Evolutionary conservation across 2,113 vertebrate species (phyloP).

Genomic region (Aegithalos caudatus): DNA sequence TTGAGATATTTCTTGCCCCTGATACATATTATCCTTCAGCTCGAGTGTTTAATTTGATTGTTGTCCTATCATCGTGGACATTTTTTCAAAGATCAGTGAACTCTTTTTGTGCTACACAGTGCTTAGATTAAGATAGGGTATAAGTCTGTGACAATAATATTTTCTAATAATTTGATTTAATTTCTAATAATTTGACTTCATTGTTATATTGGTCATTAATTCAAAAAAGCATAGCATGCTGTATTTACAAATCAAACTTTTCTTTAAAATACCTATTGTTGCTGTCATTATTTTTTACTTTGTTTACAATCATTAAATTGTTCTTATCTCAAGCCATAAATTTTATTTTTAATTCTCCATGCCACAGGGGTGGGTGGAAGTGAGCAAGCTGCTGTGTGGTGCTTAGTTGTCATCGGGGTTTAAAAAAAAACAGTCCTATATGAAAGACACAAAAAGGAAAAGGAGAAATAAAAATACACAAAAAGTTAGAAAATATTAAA

Average conservation of each 20-base stretch:
- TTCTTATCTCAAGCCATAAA: background rate
- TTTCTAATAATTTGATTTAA: too few relatives aligned
- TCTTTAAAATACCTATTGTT: background rate
- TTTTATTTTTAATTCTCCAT: background rate
- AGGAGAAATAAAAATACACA: background rate
- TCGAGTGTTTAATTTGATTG: background rate
- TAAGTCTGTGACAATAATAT: background rate
- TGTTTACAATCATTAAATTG: background rate
- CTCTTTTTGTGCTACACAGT: background rate
- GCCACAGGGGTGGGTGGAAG: rapidly evolving
- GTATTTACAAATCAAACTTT: background rate
- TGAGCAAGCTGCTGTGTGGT: background rate
- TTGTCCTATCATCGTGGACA: background rate
- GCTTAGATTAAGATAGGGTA: background rate
- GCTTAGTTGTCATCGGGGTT: background rate
- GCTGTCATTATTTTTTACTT: background rate
- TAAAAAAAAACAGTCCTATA: background rate
- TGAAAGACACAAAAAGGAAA: background rate
- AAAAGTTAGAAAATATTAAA: background rate
- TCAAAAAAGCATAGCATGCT: background rate
- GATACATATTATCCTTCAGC: background rate
- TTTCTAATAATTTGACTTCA: too few relatives aligned
- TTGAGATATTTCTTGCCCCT: background rate
- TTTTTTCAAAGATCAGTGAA: background rate
- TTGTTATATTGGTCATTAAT: background rate